These are phyloP conservation scores for Passerina amoena DNA, from an alignment of 2,113 vertebrate species.

Conservation along the genomic window DNA sequence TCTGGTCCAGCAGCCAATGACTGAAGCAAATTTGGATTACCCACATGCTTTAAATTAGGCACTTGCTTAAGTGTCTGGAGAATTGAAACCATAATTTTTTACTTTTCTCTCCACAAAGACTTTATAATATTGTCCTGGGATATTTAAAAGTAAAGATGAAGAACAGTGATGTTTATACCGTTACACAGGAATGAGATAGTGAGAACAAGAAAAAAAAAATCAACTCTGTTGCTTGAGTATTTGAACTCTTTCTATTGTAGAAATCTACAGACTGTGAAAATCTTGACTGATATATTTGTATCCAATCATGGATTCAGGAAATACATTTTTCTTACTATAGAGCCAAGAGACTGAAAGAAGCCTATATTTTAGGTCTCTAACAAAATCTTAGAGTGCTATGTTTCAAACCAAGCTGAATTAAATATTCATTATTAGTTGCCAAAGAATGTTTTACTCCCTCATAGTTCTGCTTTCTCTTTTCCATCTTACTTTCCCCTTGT, in stretches of 20 bases:
- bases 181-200: background rate
- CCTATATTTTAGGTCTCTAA: background rate
- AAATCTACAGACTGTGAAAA: background rate
- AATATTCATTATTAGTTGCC: constrained; percentile 29
- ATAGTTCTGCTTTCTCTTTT: background rate
- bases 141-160: constrained; percentile 7
- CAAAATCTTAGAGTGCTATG: background rate
- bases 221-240: background rate
- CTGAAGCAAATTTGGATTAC: constrained; percentile 52
- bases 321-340: background rate
- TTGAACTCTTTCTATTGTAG: background rate
- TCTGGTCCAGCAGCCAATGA: constrained; percentile 4
- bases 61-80: constrained; percentile 27
- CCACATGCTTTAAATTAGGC: constrained; percentile 60
- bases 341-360: background rate
- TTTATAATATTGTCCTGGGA: background rate
- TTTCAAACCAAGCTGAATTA: constrained; percentile 6
- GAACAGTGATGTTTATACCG: background rate
- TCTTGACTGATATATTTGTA: background rate
- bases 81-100: constrained; percentile 23
- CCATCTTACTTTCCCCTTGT: background rate
- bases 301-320: background rate
- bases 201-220: background rate
- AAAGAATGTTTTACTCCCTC: background rate
- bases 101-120: background rate